phyloP scores from a whole-genome alignment of 2,797 vertebrate species.

The Mionectes olivaceus region DNA sequence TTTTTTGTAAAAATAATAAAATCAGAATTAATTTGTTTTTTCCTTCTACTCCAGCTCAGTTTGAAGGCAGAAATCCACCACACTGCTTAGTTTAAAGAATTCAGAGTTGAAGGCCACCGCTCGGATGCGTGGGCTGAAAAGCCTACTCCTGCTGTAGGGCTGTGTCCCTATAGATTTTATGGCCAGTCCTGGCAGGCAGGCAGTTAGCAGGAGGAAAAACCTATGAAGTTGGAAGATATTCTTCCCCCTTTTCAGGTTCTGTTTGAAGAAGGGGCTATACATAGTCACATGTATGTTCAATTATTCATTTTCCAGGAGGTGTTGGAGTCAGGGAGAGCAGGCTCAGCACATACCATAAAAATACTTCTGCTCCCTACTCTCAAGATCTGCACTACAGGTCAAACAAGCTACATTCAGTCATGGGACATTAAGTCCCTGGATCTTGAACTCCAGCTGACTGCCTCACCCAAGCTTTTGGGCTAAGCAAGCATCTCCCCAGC shows the following conservation, averaged over 20 bases:
- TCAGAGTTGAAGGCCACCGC: neutral
- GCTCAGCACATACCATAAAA: constrained; percentile 64
- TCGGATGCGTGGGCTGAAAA: neutral
- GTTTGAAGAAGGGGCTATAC: constrained; percentile 45
- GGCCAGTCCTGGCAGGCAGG: neutral
- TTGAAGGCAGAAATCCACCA: constrained; percentile 22
- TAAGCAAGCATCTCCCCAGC: constrained; percentile 29
- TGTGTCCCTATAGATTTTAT: neutral
- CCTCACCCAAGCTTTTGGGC: constrained; percentile 49
- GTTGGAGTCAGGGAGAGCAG: constrained; percentile 51
- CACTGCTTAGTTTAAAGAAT: neutral
- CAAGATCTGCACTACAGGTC: constrained; percentile 35
- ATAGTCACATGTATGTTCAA: constrained; percentile 43
- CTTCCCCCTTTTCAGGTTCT: neutral
- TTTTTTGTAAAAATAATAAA: neutral
- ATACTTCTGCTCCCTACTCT: constrained; percentile 38
- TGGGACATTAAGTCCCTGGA: constrained; percentile 59
- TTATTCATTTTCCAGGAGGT: constrained; percentile 65
- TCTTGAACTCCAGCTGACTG: constrained; percentile 65
- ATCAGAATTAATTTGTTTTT: constrained; percentile 30
- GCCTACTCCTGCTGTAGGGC: neutral
- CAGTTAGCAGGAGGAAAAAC: neutral
- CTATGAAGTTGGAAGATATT: neutral
- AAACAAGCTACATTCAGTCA: constrained; percentile 51
- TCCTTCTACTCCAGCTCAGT: constrained; percentile 4